Evolutionary conservation across 2,113 vertebrate species (phyloP).

Genomic region (Myxocyprinus asiaticus): DNA sequence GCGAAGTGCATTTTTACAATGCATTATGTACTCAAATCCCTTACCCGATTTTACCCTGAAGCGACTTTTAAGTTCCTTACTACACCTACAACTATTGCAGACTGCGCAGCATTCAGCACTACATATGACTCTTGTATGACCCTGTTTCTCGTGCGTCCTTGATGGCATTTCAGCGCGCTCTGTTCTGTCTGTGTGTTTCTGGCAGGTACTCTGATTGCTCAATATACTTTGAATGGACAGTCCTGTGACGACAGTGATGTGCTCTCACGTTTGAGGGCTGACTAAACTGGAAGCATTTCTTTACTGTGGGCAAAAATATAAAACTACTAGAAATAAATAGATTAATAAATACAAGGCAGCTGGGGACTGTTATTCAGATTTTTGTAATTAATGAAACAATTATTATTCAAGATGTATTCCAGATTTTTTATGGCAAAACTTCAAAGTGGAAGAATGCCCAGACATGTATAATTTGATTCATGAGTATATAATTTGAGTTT

Average conservation of each 20-base stretch:
- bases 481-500: not conserved
- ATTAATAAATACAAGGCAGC: not conserved
- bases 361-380: not conserved
- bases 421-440: too few species aligned
- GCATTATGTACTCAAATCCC: not conserved
- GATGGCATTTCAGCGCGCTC: not conserved
- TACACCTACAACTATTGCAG: not conserved
- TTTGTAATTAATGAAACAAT: not conserved
- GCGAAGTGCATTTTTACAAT: constrained; percentile 10
- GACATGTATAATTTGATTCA: not conserved
- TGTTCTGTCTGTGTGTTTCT: not conserved
- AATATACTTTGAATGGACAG: not conserved
- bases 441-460: too few species aligned
- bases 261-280: not conserved
- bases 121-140: not conserved
- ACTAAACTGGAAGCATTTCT: not conserved
- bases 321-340: not conserved
- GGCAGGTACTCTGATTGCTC: not conserved
- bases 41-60: not conserved
- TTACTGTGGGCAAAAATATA: not conserved
- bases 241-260: not conserved
- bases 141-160: not conserved
- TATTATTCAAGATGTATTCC: not conserved
- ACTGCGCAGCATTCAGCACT: not conserved
- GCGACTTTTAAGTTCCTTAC: not conserved